Evolutionary conservation across 2,797 vertebrate species (phyloP), one percentile per base, ranked within the genome.

Genomic region (Onychomys arenicola): DNA sequence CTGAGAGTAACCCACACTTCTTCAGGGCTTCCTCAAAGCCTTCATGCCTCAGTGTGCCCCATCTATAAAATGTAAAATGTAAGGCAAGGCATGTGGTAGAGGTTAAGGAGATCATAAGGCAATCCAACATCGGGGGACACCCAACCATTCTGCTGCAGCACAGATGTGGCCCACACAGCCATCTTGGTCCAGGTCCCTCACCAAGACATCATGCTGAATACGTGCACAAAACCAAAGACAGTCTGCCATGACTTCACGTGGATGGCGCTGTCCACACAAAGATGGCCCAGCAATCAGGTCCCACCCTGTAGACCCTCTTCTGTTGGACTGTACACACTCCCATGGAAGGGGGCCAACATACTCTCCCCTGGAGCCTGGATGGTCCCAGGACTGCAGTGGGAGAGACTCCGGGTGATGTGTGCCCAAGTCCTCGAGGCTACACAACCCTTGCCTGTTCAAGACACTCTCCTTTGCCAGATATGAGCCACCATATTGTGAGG

Each of bases 401-500:
- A 89, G 40, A 23, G 34, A 59, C 13, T 17, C 34, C 37, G 3
- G 2, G 16, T 13, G 65, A 67, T 21, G 27, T 6, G 77, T 55
- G 61, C 21, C 59, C 10, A 32, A 6, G 49, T 67, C 91, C 59
- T 16, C 10, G 71, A 17, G 40, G 52, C 12, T 43, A 11, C 5
- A 4, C 19, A 23, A 21, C 34, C 43, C n/a, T 7, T 6, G 12
- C 21, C 84, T 17, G 59, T 67, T 25, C 13, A 2, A 34, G 78
- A 49, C 5, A 5, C 2, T 43, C 57, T 55, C 57, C 13, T 65
- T 43, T 29, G 37, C 82, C 43, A 32, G 16, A 40, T 0, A 0
- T 27, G 0, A 0, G 61, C 69, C 3, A 0, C 82, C 75, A 14
- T 2, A 0, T 3, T 69, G 3, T 65, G 37, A 32, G 65, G 49